Conservation (phyloP, 37 sponge, comb jelly and placozoan species). For the Beroe ovata region DNA sequence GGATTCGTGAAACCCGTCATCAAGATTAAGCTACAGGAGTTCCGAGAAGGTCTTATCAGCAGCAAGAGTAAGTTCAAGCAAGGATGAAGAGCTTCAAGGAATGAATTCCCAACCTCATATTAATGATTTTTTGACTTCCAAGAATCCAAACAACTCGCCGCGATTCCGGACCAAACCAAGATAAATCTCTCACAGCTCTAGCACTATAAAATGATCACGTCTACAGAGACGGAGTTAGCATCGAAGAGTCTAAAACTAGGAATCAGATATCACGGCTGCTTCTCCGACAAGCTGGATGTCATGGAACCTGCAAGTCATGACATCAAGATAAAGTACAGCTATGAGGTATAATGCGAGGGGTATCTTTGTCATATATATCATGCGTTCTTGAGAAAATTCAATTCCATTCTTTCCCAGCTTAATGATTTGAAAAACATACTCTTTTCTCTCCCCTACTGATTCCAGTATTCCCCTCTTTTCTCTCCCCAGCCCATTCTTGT, state of each 20-base stretch:
- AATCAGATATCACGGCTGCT: background rate
- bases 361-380: too few species aligned
- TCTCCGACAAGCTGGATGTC: background rate
- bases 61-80: background rate
- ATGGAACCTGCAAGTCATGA: background rate
- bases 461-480: too few species aligned
- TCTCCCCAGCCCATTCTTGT: background rate
- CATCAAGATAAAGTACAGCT: constrained; percentile 5
- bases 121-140: too few species aligned
- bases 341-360: too few species aligned
- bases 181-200: too few species aligned
- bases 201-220: background rate
- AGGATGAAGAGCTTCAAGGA: too few species aligned
- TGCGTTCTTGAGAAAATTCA: too few species aligned
- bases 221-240: background rate
- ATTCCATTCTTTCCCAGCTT: too few species aligned
- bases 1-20: background rate
- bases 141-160: too few species aligned
- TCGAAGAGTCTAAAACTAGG: background rate
- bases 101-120: background rate
- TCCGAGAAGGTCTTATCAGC: background rate
- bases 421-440: too few species aligned
- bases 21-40: background rate
- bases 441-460: too few species aligned
- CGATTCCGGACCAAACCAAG: too few species aligned